Conservation (phyloP, 2,888 invertebrate species). For the Tachina lurida region DNA sequence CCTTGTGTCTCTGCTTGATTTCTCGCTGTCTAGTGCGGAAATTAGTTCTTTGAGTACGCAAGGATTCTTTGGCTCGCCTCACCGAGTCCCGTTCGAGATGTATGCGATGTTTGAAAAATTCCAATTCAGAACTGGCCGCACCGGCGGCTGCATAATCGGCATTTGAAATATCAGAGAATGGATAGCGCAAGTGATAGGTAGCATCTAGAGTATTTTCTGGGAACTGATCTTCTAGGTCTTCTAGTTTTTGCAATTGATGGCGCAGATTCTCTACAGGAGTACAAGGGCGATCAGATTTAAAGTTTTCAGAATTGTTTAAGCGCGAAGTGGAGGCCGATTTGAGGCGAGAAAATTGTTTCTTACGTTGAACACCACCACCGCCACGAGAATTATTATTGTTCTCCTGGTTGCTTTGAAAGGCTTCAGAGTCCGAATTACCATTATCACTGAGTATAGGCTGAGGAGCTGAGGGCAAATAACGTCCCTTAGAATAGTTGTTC, state of each 20-base stretch:
- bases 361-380: constrained; percentile 83
- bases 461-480: constrained; percentile 76
- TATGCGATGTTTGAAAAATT: constrained; percentile 92
- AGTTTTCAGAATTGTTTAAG: constrained; percentile 84
- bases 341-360: constrained; percentile 88
- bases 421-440: constrained; percentile 82
- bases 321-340: constrained; percentile 88
- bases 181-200: constrained; percentile 90
- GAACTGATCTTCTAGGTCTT: constrained; percentile 92
- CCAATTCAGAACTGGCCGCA: constrained; percentile 87
- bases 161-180: constrained; percentile 88
- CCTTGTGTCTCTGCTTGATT: constrained; percentile 83
- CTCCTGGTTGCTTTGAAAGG: constrained; percentile 82
- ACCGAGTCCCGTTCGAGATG: constrained; percentile 92
- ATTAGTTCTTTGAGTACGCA: constrained; percentile 87
- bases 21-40: constrained; percentile 87
- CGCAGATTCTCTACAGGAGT: constrained; percentile 91
- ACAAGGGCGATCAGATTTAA: constrained; percentile 84
- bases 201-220: constrained; percentile 88
- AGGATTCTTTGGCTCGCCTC: constrained; percentile 90
- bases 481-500: constrained; percentile 81
- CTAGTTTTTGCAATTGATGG: constrained; percentile 90
- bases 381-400: constrained; percentile 82
- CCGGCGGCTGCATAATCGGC: constrained; percentile 79
- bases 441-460: constrained; percentile 80